phyloP scores from a whole-genome alignment of 2,113 vertebrate genomes.

The Melanotaenia duboulayi region DNA sequence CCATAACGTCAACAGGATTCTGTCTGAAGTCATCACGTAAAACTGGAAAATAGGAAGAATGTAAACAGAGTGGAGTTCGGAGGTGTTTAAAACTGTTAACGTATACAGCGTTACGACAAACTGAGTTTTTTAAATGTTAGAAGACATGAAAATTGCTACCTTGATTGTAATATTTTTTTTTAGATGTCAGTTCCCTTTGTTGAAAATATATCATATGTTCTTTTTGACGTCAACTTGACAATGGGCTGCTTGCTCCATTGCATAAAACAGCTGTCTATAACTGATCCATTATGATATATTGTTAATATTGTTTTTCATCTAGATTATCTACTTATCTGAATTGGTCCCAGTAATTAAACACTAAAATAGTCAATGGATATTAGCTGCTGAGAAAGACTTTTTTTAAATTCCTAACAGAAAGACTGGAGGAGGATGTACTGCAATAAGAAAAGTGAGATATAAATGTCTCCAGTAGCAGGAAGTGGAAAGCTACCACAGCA shows the following conservation, averaged over 20 bases:
- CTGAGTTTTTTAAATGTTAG: not conserved
- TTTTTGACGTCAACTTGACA: constrained; percentile 19
- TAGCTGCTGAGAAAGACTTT: constrained; percentile 31
- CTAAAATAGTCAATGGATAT: constrained; percentile 20
- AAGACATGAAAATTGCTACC: not conserved
- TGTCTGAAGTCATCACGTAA: constrained; percentile 95
- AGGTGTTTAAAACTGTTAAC: too few species aligned
- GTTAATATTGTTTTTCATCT: not conserved
- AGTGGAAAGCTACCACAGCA: constrained; percentile 48
- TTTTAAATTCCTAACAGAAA: constrained; percentile 37
- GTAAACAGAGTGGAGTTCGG: not conserved
- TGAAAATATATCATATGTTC: not conserved
- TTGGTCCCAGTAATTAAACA: constrained; percentile 3
- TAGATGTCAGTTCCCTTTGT: constrained; percentile 19
- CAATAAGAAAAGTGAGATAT: constrained; percentile 50
- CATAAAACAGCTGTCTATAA: constrained; percentile 1
- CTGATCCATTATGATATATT: not conserved
- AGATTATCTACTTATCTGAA: not conserved
- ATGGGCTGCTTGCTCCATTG: not conserved
- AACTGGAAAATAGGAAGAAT: constrained; percentile 78
- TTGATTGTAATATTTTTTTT: constrained; percentile 22
- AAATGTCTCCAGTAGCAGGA: constrained; percentile 44
- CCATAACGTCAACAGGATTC: constrained; percentile 93
- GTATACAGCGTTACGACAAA: too few species aligned
- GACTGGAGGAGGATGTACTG: constrained; percentile 32